These are phyloP conservation scores for Metridium senile DNA, from an alignment of 92 coral and sea anemone species.

Conservation along the genomic window DNA sequence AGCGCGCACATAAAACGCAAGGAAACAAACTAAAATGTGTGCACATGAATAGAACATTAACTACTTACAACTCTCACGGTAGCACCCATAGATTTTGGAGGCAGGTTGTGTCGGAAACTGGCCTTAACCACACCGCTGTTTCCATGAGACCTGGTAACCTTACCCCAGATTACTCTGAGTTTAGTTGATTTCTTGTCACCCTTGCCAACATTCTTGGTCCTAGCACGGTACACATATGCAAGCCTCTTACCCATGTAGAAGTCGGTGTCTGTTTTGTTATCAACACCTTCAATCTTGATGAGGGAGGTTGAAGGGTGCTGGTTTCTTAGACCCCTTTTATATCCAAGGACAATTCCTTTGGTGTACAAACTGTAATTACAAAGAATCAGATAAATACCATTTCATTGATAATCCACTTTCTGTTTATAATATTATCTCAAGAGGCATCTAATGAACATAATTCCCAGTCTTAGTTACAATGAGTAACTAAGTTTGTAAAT, in stretches of 20 bases:
- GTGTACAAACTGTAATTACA: constrained; percentile 73
- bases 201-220: constrained; percentile 82
- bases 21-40: no score
- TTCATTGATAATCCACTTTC: background rate
- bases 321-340: constrained; percentile 90
- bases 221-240: constrained; percentile 95
- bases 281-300: constrained; percentile 90
- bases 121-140: constrained; percentile 99
- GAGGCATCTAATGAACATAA: no score
- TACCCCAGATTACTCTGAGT: constrained; percentile 96
- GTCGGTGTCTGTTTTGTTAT: constrained; percentile 75
- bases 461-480: no score
- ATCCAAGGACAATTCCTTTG: constrained; percentile 98
- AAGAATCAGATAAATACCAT: background rate
- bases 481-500: no score
- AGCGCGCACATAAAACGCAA: no score
- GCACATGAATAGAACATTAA: background rate
- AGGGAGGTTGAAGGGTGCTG: constrained; percentile 98
- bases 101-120: constrained; percentile 93
- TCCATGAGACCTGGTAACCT: constrained; percentile 92
- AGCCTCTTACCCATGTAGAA: constrained; percentile 97
- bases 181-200: constrained; percentile 89
- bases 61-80: constrained; percentile 94
- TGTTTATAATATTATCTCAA: background rate
- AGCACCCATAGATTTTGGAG: constrained; percentile 96